A percentile compares a stretch with the other conserved stretches of the same genome.
Conservation (phyloP, 2,113 vertebrate genomes). For the Pogonocichla stellata region DNA sequence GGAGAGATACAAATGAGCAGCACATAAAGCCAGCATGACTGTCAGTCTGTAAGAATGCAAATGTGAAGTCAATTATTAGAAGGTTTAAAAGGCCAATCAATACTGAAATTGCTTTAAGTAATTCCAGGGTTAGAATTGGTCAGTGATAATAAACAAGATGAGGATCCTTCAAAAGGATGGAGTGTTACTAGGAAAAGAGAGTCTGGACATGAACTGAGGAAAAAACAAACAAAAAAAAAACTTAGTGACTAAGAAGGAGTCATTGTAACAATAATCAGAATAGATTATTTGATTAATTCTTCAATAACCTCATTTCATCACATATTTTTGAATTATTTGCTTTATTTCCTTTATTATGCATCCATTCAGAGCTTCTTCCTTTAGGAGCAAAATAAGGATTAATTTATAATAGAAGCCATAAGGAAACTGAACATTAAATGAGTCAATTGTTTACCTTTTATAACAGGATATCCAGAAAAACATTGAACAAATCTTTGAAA, state of each 20-base stretch:
- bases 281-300: neutral
- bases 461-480: neutral
- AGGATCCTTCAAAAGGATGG: neutral
- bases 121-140: neutral
- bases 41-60: neutral
- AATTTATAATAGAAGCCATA: neutral
- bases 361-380: neutral
- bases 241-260: neutral
- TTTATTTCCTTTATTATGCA: neutral
- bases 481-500: neutral
- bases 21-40: neutral
- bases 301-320: neutral
- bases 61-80: neutral
- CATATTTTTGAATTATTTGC: neutral
- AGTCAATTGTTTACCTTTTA: neutral
- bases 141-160: neutral
- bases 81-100: constrained; percentile 20
- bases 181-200: neutral
- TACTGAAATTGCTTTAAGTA: constrained; percentile 15
- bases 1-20: neutral
- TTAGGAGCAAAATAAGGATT: neutral
- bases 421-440: neutral
- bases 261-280: neutral
- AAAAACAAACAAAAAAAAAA: neutral
- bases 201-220: neutral